Percentiles rank a stretch among this genome's conserved stretches.
phyloP scores from a whole-genome alignment of 1,140 invertebrate species.

The Ips typographus region DNA sequence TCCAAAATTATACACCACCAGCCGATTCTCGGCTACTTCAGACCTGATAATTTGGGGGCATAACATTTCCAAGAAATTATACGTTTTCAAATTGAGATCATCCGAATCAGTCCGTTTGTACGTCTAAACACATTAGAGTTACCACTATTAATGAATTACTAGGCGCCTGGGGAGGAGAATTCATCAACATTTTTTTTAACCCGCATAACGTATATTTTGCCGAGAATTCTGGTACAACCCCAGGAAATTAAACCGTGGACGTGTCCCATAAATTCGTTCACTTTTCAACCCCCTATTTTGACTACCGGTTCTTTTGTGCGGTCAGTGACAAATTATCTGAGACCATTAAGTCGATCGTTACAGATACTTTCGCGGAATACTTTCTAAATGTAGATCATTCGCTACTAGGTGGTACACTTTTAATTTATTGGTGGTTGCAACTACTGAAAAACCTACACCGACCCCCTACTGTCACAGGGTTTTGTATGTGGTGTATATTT shows the following conservation, averaged over 20 bases:
- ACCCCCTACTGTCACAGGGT: too few species aligned
- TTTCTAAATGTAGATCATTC: slow-evolving; percentile 15
- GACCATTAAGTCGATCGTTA: too few species aligned
- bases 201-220: too few species aligned
- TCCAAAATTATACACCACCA: slow-evolving; percentile 12
- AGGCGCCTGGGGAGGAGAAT: slow-evolving; percentile 21
- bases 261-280: slow-evolving; percentile 13
- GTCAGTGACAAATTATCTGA: slow-evolving; percentile 24
- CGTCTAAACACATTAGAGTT: not conserved
- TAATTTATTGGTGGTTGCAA: slow-evolving; percentile 9
- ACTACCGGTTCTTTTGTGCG: slow-evolving; percentile 20
- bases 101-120: slow-evolving; percentile 1
- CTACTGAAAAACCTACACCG: too few species aligned
- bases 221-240: too few species aligned
- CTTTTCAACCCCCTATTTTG: slow-evolving; percentile 12
- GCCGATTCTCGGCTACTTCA: slow-evolving; percentile 6
- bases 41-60: slow-evolving; percentile 15
- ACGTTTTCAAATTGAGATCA: slow-evolving; percentile 16
- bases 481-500: slow-evolving; percentile 22
- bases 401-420: slow-evolving; percentile 21
- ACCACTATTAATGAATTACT: slow-evolving; percentile 15
- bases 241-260: too few species aligned
- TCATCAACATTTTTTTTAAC: not conserved
- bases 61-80: slow-evolving; percentile 20
- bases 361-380: slow-evolving; percentile 8